Conservation (phyloP, 2,113 vertebrate genomes). For the Amazona guildingii region DNA sequence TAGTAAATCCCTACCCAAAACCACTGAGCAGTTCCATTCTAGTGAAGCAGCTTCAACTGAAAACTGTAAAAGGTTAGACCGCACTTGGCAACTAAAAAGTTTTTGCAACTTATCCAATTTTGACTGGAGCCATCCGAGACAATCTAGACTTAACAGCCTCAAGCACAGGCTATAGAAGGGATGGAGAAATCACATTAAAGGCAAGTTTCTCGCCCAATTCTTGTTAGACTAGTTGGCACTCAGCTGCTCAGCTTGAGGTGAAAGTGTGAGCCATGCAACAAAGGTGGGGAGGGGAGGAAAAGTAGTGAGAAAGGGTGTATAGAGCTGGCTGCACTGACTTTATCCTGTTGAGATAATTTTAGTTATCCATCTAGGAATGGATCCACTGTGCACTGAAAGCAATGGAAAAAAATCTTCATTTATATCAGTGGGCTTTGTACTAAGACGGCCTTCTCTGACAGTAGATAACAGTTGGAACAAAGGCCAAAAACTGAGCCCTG, state of each 20-base stretch:
- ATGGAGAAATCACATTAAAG: background rate
- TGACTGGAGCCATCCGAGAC: background rate
- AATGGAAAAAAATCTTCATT: slow-evolving; percentile 2
- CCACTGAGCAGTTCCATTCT: background rate
- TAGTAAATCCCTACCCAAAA: background rate
- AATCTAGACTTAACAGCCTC: background rate
- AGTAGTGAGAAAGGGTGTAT: background rate
- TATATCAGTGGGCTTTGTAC: background rate
- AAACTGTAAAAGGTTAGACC: background rate
- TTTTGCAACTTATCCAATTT: background rate
- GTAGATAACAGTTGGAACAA: background rate
- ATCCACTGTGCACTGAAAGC: slow-evolving; percentile 21
- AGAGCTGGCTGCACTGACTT: slow-evolving; percentile 37
- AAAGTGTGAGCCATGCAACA: background rate
- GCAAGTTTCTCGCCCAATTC: background rate
- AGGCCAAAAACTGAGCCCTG: background rate
- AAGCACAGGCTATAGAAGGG: background rate
- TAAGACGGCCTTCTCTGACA: background rate
- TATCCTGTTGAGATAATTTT: background rate
- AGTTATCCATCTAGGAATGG: slow-evolving; percentile 4
- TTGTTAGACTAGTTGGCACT: background rate
- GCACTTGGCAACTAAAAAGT: background rate
- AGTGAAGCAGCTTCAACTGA: background rate
- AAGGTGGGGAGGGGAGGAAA: background rate
- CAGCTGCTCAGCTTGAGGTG: background rate